Conservation (phyloP, 2,113 vertebrate species). For the Hydropotes inermis region DNA sequence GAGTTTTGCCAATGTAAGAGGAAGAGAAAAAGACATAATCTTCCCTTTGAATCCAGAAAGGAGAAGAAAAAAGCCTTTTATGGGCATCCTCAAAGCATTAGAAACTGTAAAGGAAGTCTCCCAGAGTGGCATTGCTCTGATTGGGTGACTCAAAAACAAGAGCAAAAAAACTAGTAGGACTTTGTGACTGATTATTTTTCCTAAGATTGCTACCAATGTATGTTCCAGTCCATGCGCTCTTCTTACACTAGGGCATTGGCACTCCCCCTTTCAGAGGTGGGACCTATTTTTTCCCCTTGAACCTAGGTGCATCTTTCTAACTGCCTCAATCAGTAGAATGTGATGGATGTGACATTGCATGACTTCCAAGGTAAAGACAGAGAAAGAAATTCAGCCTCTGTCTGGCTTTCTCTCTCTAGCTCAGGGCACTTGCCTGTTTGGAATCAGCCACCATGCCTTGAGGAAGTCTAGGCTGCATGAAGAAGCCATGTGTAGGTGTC, state of each 20-base stretch:
- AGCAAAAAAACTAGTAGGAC: not conserved
- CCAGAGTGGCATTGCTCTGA: not conserved
- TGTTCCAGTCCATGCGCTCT: not conserved
- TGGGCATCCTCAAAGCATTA: not conserved
- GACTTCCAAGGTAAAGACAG: not conserved
- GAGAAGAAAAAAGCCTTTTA: not conserved
- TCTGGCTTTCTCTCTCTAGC: not conserved
- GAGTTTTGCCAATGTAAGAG: not conserved
- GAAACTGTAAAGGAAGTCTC: not conserved
- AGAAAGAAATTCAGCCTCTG: not conserved
- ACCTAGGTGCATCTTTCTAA: not conserved
- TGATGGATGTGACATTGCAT: not conserved
- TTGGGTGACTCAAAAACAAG: not conserved
- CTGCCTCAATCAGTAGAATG: not conserved
- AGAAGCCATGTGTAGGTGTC: not conserved
- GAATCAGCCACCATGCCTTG: not conserved
- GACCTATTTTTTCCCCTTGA: not conserved
- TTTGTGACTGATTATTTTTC: not conserved
- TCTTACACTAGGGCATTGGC: not conserved
- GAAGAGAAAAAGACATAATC: not conserved
- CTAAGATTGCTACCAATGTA: not conserved
- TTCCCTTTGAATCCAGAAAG: not conserved
- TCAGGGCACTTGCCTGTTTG: not conserved
- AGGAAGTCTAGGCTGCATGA: not conserved
- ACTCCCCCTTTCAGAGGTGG: not conserved